Conservation (phyloP, 2,888 invertebrate genomes). For the Mechanitis mazaeus region DNA sequence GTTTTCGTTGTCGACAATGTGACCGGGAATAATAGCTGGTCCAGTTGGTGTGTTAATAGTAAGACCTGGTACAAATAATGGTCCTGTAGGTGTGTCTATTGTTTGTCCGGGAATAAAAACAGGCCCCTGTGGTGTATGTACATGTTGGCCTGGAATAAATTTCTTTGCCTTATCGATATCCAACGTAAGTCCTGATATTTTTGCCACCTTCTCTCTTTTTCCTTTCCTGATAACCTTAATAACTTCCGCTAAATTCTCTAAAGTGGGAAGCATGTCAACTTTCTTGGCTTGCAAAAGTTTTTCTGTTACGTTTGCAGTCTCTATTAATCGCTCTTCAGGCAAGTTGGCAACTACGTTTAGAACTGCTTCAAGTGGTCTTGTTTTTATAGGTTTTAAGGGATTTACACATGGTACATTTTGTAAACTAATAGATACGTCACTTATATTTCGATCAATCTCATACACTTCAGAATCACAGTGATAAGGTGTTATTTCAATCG, state of each 20-base stretch:
- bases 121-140: slow-evolving; percentile 82
- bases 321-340: slow-evolving; percentile 73
- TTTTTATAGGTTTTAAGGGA: slow-evolving; percentile 75
- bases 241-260: slow-evolving; percentile 80
- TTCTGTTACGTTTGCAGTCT: slow-evolving; percentile 78
- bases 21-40: slow-evolving; percentile 83
- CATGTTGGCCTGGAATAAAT: slow-evolving; percentile 83
- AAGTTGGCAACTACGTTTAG: slow-evolving; percentile 72
- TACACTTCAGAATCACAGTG: slow-evolving; percentile 71
- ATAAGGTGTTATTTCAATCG: slow-evolving; percentile 67
- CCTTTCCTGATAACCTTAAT: slow-evolving; percentile 79
- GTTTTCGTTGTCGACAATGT: slow-evolving; percentile 78
- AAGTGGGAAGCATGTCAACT: slow-evolving; percentile 76
- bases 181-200: slow-evolving; percentile 79
- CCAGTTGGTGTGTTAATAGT: slow-evolving; percentile 82
- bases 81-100: slow-evolving; percentile 80
- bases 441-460: slow-evolving; percentile 69
- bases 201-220: slow-evolving; percentile 75
- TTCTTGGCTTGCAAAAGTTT: slow-evolving; percentile 75
- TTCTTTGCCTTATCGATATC: slow-evolving; percentile 81
- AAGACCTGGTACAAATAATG: slow-evolving; percentile 83
- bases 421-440: slow-evolving; percentile 73
- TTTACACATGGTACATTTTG: slow-evolving; percentile 79
- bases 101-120: slow-evolving; percentile 87
- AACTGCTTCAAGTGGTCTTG: slow-evolving; percentile 64